Percentiles rank a stretch among this genome's conserved stretches.
Conservation (phyloP, 2,888 invertebrate genomes). For the Rambutsinella grinnellia region DNA sequence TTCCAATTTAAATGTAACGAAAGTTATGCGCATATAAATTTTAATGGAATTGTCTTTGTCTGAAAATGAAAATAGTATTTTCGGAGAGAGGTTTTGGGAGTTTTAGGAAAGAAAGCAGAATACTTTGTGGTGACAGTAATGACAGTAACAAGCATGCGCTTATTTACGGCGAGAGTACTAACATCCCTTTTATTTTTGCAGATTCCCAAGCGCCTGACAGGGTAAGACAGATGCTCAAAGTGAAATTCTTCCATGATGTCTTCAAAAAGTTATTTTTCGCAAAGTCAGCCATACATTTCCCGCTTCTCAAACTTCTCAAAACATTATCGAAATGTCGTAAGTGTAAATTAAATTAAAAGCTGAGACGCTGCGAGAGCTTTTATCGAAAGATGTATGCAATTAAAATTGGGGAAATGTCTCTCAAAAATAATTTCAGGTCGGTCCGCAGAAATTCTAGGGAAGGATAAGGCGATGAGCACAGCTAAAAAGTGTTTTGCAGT, state of each 20-base stretch:
- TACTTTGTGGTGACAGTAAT: too few relatives aligned
- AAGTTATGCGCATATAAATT: too few relatives aligned
- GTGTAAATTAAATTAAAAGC: constrained; percentile 13
- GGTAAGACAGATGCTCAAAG: constrained; percentile 75
- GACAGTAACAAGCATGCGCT: too few relatives aligned
- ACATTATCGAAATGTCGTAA: constrained; percentile 59
- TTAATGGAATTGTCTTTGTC: too few relatives aligned
- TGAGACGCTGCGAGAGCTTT: neutral
- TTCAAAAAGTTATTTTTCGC: constrained; percentile 72
- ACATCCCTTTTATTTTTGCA: constrained; percentile 57
- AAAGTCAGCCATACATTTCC: constrained; percentile 56
- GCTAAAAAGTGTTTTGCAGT: constrained; percentile 75
- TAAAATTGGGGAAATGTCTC: neutral
- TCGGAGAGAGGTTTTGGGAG: too few relatives aligned
- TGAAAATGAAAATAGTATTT: too few relatives aligned
- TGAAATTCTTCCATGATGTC: constrained; percentile 76
- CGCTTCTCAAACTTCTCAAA: constrained; percentile 61
- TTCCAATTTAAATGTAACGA: too few relatives aligned
- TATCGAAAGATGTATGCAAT: neutral
- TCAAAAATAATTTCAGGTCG: constrained; percentile 67
- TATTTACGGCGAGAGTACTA: too few relatives aligned
- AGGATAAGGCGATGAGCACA: constrained; percentile 75
- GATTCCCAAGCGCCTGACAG: constrained; percentile 77
- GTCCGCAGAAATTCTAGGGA: constrained; percentile 72
- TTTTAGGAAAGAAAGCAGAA: too few relatives aligned